These are phyloP conservation scores for Leptinotarsa juncta DNA, from an alignment of 2,888 invertebrate genomes.

Conservation along the genomic window DNA sequence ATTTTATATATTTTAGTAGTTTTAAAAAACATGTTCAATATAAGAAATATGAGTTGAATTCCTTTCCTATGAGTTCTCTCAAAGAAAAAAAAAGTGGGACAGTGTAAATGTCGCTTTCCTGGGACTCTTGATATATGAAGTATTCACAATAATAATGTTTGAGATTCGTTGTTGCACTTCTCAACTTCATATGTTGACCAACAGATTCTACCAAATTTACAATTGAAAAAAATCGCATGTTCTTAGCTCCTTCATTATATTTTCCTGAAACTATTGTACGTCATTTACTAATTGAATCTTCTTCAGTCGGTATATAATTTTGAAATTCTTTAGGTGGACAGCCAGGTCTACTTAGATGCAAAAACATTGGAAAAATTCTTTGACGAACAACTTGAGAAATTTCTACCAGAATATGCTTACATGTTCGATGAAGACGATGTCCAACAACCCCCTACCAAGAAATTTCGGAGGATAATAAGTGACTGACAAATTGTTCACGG, in stretches of 20 bases:
- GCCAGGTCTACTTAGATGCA: conserved; percentile 82
- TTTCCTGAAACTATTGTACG: neutral
- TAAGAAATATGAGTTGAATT: too few relatives aligned
- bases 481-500: conserved; percentile 64
- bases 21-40: too few relatives aligned
- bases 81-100: too few relatives aligned
- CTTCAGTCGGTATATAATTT: neutral
- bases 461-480: conserved; percentile 67
- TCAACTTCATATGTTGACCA: neutral
- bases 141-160: neutral
- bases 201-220: conserved; percentile 8
- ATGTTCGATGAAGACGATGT: conserved; percentile 68
- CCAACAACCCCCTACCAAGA: conserved; percentile 68
- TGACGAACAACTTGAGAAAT: conserved; percentile 82
- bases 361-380: conserved; percentile 87
- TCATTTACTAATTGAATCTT: neutral
- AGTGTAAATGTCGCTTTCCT: neutral
- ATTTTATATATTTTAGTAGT: too few relatives aligned
- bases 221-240: neutral
- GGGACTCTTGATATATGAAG: neutral
- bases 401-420: conserved; percentile 81
- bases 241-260: neutral
- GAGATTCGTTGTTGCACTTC: neutral
- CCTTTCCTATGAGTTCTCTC: too few relatives aligned
- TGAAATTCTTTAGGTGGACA: conserved; percentile 72